Evolutionary conservation across 2,797 vertebrate genomes (phyloP).

Genomic region (Myioborus melanocephalus): DNA sequence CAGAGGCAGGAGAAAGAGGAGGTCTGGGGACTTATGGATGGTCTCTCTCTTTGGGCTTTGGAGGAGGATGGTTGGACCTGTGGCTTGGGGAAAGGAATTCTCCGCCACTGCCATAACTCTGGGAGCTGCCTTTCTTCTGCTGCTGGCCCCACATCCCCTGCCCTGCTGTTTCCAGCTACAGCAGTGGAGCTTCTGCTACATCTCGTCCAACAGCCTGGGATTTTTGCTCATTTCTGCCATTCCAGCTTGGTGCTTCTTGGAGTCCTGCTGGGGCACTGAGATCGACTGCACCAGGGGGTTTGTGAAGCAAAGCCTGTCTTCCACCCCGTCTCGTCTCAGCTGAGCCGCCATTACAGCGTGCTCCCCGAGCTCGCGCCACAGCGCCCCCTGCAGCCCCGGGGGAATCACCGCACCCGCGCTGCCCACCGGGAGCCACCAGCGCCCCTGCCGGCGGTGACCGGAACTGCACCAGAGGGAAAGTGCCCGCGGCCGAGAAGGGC

Average conservation of each 20-base stretch:
- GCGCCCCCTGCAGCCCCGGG: too few species aligned
- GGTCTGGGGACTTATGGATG: neutral
- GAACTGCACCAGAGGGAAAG: too few species aligned
- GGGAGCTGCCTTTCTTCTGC: neutral
- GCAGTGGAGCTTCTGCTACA: neutral
- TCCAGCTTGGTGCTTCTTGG: neutral
- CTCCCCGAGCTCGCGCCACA: too few species aligned
- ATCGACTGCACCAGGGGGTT: rapidly evolving
- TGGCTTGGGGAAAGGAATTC: neutral
- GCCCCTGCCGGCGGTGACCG: too few species aligned
- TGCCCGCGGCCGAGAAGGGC: too few species aligned
- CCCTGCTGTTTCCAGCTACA: neutral
- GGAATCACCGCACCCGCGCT: too few species aligned
- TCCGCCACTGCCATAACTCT: too few species aligned
- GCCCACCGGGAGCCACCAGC: too few species aligned
- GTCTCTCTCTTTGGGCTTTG: neutral
- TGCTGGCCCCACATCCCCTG: too few species aligned
- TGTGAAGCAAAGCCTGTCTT: neutral
- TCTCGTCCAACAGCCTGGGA: neutral
- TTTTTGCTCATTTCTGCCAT: neutral
- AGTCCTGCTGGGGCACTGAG: neutral
- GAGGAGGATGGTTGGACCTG: neutral
- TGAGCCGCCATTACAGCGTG: too few species aligned
- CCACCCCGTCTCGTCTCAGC: neutral
- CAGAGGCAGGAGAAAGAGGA: neutral